Conservation (phyloP, 2,797 vertebrate genomes). For the Phrynocephalus vlangalii region DNA sequence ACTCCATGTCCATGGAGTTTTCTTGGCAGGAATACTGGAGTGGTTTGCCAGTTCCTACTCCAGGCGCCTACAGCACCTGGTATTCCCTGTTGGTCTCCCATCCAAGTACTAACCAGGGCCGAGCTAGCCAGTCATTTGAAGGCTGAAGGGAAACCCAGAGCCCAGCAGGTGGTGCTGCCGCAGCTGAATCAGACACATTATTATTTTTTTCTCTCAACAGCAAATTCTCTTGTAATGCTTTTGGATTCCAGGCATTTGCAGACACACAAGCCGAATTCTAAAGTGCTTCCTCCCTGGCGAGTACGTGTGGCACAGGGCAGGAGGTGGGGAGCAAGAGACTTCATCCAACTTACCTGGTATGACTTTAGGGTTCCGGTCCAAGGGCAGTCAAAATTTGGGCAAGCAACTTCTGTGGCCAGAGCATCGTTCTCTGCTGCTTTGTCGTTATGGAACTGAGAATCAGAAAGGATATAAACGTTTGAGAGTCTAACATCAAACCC, state of each 20-base stretch:
- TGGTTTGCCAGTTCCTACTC: too few species aligned
- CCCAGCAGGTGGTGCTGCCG: background rate
- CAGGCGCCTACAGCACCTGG: too few species aligned
- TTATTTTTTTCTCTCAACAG: background rate
- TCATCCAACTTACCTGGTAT: conserved; percentile 37
- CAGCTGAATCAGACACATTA: background rate
- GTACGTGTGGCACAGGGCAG: background rate
- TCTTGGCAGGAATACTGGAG: too few species aligned
- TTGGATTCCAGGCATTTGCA: background rate
- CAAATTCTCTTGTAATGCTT: background rate
- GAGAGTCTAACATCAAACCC: background rate
- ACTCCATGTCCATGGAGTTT: too few species aligned
- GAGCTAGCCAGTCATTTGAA: background rate
- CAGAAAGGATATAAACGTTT: too few species aligned
- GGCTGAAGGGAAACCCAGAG: background rate
- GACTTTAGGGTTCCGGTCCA: conserved; percentile 44
- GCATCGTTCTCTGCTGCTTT: conserved; percentile 43
- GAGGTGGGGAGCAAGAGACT: background rate
- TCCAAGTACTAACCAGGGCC: too few species aligned
- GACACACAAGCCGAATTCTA: background rate
- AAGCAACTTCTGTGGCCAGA: conserved; percentile 17
- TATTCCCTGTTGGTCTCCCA: too few species aligned
- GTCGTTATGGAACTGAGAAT: conserved; percentile 41
- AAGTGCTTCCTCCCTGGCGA: too few species aligned
- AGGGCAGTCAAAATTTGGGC: conserved; percentile 31